Evolutionary conservation across 1,140 invertebrate genomes (phyloP), one percentile per base, ranked within the genome.

Genomic region (Lepidotrigona ventralis): DNA sequence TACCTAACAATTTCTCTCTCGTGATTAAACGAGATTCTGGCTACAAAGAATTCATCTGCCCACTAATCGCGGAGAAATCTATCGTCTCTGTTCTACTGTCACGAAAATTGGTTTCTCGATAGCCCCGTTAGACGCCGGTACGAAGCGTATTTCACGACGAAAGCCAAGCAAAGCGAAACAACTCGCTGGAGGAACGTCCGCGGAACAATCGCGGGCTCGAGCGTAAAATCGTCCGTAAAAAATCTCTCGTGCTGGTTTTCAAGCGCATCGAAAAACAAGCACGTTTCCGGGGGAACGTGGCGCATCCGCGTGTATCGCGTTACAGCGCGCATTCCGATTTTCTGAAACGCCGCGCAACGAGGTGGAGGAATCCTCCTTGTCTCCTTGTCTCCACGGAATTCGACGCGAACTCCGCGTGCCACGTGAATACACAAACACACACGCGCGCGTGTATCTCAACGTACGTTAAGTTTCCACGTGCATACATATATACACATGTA

Each of bases 291-390:
- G 39, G 39, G 69, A 72, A 64, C 68, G n/a, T 29, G n/a, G 71
- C 14, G 69, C 70, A 54, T 70, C 77, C 51, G 68, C 66, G 68
- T 77, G 72, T 74, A 73, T 66, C 79, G 60, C 46, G 58, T 56
- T 51, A 29, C 73, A 60, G 19, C 14, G 64, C 83, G 56, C 75
- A 66, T 74, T 39, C 69, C 74, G 84, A 85, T 86, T 86, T 86
- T 75, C 84, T 29, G 78, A 80, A 71, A 51, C 54, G n/a, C 68
- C 12, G 33, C 12, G 33, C 68, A 6, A 46, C 68, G 68, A 46
- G 68, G 2, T 53, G 60, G 39, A 46, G 11, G 64, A 66, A 75
- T 75, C 79, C 33, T 60, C 21, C 46, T 56, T 29, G 56, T 78
- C 33, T 60, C 21, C 46, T 56, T 39, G 56, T 78, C 39, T 78